Evolutionary conservation across 2,113 vertebrate genomes (phyloP), one percentile per base, ranked within the genome.

Genomic region (Spermophilus dauricus): DNA sequence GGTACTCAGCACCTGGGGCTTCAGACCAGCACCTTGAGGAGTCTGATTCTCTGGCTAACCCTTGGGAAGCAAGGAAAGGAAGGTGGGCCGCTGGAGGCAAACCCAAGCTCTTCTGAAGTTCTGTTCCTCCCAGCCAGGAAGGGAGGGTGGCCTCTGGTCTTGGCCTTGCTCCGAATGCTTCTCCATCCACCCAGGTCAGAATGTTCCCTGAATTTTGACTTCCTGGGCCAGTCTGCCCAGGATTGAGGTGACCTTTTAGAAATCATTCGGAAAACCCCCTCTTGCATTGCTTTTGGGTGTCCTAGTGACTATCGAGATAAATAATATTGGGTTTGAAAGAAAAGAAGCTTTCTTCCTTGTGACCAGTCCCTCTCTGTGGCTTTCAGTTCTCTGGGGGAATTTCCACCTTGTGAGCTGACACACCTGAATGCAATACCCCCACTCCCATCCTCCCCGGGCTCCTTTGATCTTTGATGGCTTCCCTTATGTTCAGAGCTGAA

Each of bases 301-400:
- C 37, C 20, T 69, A 34, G 34, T 4, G 4, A 75, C 70, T 58
- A 1, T 42, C 17, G 10, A 20, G 69, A 77, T 28, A 58, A 61
- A 69, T 26, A 45, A 91, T 53, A 67, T 1, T 61, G 42, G 42
- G 32, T 92, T 85, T 95, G 88, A 94, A 92, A 96, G 45, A 63
- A 77, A 86, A 94, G 51, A 90, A 10, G 39, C 65, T 91, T 77
- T 88, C 72, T 84, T 89, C 2, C 42, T 37, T 18, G 20, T 65
- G 85, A 39, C 53, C 30, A 88, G 51, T 9, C 42, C 87, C 24
- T 88, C 18, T 9, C 16, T 16, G 3, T 30, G n/a, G 77, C 45
- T 86, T 58, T n/a, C 56, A 17, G 67, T 82, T 51, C 30, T 34
- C 75, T 58, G 32, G 51, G 76, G 82, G 37, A 72, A 51, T 92